Evolutionary conservation across 2,797 vertebrate genomes (phyloP).

Genomic region (Sebastiscus albofasciatus): DNA sequence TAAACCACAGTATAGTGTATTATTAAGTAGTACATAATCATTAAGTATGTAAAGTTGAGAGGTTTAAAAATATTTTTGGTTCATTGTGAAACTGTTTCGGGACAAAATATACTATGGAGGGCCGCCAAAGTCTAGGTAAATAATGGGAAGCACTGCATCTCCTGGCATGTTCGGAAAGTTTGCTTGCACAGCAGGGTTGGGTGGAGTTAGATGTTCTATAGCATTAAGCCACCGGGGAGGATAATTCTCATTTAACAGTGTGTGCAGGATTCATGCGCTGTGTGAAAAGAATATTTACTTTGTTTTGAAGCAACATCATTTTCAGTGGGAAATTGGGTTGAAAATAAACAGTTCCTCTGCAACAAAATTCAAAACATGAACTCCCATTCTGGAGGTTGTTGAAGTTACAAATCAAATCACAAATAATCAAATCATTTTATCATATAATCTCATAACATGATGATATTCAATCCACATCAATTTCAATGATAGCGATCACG

Average conservation of each 20-base stretch:
- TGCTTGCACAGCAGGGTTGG: not conserved
- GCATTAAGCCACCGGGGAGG: not conserved
- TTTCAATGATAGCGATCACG: constrained; percentile 20
- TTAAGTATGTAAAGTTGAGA: too few species aligned
- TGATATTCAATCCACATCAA: not conserved
- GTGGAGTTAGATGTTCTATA: not conserved
- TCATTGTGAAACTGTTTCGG: too few species aligned
- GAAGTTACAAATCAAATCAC: constrained; percentile 10
- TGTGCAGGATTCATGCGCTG: not conserved
- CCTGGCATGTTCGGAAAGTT: not conserved
- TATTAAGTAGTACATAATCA: too few species aligned
- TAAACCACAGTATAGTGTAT: too few species aligned
- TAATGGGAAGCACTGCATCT: too few species aligned
- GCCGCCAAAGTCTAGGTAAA: too few species aligned
- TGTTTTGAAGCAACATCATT: constrained; percentile 1
- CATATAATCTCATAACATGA: not conserved
- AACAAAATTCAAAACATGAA: constrained; percentile 18
- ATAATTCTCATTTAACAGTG: constrained; percentile 4
- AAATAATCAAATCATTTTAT: not conserved
- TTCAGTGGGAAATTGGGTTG: constrained; percentile 23
- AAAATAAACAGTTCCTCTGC: constrained; percentile 14
- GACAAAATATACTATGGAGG: too few species aligned
- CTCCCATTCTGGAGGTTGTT: not conserved
- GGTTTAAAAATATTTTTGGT: too few species aligned
- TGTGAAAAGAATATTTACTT: not conserved